Base-by-base conservation (phyloP, 2,797 vertebrate species). In the Peromyscus aztecus region DNA sequence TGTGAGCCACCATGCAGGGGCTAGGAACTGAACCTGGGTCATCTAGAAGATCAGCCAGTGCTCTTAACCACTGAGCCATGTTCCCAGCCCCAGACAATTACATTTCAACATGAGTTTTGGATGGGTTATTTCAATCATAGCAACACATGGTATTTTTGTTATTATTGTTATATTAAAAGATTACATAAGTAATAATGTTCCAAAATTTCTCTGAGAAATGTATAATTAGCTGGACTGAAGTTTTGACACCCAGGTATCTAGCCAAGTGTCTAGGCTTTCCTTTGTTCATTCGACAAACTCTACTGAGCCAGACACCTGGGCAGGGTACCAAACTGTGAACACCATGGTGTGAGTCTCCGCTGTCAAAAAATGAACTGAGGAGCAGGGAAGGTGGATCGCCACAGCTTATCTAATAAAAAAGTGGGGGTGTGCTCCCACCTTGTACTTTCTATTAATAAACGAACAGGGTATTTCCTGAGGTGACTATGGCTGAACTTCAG, bases 371-470 rank as follows among this genome's bases (percentile, higher is more conserved):
- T 29, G n/a, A 93, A 89, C 29, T 61, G 6, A 77, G 34, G 27
- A n/a, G 11, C 57, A 88, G 67, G 21, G 31, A 31, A 52, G 40
- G 76, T 10, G 21, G 10, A 16, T 59, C 24, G 13, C 4, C 4
- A 69, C 34, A 57, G 61, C 46, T 46, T 57, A 7, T n/a, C 4
- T 97, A 57, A 96, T 96, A 52, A 96, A 98, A 97, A 97, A 98
- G 97, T 98, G 98, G 98, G 98, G 98, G 98, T 97, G 94, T 97
- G 97, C 97, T 27, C 97, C 98, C 71, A 95, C 92, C 98, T 96
- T 98, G 97, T 98, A 97, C 98, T 98, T 98, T 98, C 98, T 98
- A 98, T 98, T 98, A 98, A 98, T 97, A 98, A 98, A 98, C 98
- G 98, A 98, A 98, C 97, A 87, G 98, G 98, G 97, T 98, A 97